phyloP scores from a whole-genome alignment of 2,797 vertebrate species.

The Gambusia yucatana region DNA sequence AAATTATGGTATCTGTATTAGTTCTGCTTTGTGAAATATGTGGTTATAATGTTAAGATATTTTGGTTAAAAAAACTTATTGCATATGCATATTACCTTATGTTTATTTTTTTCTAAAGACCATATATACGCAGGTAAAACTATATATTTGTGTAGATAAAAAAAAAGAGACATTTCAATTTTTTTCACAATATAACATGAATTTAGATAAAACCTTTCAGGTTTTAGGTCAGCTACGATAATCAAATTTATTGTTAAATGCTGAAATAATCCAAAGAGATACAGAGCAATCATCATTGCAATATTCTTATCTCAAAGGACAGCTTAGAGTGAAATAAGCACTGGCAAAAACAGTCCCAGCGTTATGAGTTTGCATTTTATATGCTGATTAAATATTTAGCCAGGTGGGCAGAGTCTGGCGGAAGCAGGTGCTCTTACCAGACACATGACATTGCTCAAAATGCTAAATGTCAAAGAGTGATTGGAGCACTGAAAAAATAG shows the following conservation, averaged over 20 bases:
- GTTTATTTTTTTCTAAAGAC: neutral
- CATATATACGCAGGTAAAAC: neutral
- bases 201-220: neutral
- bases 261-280: neutral
- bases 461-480: neutral
- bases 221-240: neutral
- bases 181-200: neutral
- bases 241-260: neutral
- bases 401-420: neutral
- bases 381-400: neutral
- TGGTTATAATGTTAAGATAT: neutral
- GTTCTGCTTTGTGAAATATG: neutral
- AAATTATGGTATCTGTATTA: neutral
- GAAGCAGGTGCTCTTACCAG: neutral
- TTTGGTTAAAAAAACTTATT: neutral
- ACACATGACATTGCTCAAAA: neutral
- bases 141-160: neutral
- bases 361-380: neutral
- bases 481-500: neutral
- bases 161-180: neutral
- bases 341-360: neutral
- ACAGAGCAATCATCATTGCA: neutral
- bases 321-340: neutral
- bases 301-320: neutral
- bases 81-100: neutral